A percentile compares a stretch with the other conserved stretches of the same genome.
Conservation (phyloP, 2,797 vertebrate species). For the Avahi laniger region DNA sequence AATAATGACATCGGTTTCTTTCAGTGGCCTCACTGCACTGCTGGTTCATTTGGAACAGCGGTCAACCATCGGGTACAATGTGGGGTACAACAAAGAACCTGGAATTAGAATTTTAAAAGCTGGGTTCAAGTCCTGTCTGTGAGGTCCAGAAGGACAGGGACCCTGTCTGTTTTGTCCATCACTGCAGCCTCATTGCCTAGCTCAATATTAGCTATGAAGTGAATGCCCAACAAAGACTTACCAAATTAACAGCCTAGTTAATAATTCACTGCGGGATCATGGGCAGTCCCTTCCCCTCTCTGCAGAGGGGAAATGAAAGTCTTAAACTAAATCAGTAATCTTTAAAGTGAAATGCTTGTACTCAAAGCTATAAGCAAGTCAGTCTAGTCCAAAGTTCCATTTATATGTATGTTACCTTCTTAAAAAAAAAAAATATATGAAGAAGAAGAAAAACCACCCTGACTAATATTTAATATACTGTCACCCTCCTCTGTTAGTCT, state of each 20-base stretch:
- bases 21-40: background rate
- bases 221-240: background rate
- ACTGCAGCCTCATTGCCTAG: background rate
- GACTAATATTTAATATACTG: background rate
- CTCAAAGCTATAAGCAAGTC: slow-evolving; percentile 41
- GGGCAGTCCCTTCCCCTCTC: slow-evolving; percentile 13
- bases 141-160: background rate
- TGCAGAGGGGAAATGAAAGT: slow-evolving; percentile 6
- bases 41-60: background rate
- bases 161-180: too few relatives aligned
- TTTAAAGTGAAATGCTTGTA: background rate
- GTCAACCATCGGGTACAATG: background rate
- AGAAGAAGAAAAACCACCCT: slow-evolving; percentile 10
- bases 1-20: background rate
- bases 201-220: background rate
- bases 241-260: background rate
- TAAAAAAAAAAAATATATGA: background rate
- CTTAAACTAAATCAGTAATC: slow-evolving; percentile 38
- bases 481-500: background rate
- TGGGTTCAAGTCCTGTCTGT: background rate
- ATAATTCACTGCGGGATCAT: background rate
- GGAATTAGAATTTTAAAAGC: background rate
- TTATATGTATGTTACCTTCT: background rate
- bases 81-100: background rate
- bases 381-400: slow-evolving; percentile 5